Conservation (phyloP, 2,888 invertebrate species). For the Drosophila infuscata region DNA sequence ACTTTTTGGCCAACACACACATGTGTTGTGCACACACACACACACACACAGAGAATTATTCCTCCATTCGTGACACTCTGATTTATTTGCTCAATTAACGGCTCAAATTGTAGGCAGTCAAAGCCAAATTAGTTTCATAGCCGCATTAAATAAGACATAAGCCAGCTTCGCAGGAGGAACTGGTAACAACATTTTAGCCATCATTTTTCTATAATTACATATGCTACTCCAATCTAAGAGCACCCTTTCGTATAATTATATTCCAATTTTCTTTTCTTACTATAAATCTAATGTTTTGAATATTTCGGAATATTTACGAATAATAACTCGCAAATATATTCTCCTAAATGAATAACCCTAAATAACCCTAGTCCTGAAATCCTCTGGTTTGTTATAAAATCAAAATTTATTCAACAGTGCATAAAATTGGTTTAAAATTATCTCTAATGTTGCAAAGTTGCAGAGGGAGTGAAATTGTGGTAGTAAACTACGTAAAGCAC, state of each 20-base stretch:
- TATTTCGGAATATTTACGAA: not conserved
- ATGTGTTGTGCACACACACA: not conserved
- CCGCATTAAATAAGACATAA: not conserved
- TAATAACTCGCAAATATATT: not conserved
- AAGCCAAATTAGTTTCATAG: conserved; percentile 30
- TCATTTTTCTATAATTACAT: not conserved
- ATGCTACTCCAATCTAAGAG: not conserved
- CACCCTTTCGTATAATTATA: not conserved
- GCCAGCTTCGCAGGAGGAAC: not conserved
- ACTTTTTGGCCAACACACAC: conserved; percentile 12
- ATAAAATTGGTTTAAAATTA: conserved; percentile 37
- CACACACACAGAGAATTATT: not conserved
- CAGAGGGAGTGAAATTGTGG: conserved; percentile 18
- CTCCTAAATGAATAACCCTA: not conserved
- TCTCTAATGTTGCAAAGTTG: conserved; percentile 17
- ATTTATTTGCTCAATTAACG: conserved; percentile 54
- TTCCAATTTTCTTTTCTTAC: not conserved
- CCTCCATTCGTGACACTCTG: conserved; percentile 27
- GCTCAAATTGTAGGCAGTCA: conserved; percentile 18
- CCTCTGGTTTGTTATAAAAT: not conserved
- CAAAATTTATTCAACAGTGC: conserved; percentile 12
- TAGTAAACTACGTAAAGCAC: conserved; percentile 27
- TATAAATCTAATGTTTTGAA: not conserved
- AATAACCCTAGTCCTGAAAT: too few relatives aligned
- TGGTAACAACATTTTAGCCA: not conserved